A percentile compares a stretch with the other conserved stretches of the same genome.
Conservation (phyloP, 2,888 invertebrate species). For the Himalopsyche anomala region DNA sequence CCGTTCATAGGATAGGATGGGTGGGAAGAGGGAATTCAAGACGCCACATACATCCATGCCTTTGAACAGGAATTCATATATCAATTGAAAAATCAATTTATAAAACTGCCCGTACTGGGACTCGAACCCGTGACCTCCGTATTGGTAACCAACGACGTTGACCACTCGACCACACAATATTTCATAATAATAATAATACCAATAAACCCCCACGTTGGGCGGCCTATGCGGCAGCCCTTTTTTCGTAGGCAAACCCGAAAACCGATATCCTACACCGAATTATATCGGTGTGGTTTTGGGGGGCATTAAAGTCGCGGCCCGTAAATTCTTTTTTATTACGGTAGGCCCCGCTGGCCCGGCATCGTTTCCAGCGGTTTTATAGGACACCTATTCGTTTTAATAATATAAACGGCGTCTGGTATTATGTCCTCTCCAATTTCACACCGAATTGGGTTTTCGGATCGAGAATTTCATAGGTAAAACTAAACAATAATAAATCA, state of each 20-base stretch:
- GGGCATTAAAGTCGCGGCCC: background rate
- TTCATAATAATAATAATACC: no score
- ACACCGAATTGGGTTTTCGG: conserved; percentile 9
- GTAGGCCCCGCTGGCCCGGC: background rate
- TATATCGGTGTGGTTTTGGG: background rate
- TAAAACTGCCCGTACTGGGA: no score
- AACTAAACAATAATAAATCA: background rate
- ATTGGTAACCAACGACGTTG: no score
- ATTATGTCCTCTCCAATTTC: background rate
- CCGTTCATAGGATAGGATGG: no score
- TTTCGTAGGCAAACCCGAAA: background rate
- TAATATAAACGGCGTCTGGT: background rate
- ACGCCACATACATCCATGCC: no score
- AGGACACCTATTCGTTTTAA: background rate
- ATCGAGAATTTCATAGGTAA: background rate
- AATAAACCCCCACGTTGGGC: background rate
- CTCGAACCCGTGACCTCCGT: no score
- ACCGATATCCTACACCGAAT: background rate
- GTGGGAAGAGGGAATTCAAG: no score
- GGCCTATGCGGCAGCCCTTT: background rate
- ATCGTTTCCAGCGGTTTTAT: background rate
- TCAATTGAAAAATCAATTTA: no score
- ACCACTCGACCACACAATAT: no score
- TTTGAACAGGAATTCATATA: no score
- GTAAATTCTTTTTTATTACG: conserved; percentile 1